Conservation (phyloP, 1,140 invertebrate species). For the Drosophila ohnishii region DNA sequence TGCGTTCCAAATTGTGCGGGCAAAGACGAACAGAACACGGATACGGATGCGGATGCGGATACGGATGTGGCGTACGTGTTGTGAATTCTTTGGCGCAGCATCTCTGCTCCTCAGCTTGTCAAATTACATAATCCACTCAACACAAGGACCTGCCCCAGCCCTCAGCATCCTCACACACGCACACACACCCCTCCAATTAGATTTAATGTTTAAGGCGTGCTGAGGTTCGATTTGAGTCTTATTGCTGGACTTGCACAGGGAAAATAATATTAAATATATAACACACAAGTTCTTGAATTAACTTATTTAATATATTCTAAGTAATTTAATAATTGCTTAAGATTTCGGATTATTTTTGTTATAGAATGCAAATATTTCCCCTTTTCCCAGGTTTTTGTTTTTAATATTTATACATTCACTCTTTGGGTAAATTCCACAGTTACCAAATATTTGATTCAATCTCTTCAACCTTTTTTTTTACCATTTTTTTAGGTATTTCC, state of each 20-base stretch:
- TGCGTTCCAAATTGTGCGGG: slow-evolving; percentile 62
- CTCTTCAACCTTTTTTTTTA: too few species aligned
- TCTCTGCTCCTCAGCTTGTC: slow-evolving; percentile 33
- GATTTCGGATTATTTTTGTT: not conserved
- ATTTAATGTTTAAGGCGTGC: slow-evolving; percentile 60
- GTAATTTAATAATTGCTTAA: too few species aligned
- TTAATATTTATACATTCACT: not conserved
- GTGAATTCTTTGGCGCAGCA: slow-evolving; percentile 54
- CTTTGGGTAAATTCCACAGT: not conserved
- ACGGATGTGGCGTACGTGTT: slow-evolving; percentile 64
- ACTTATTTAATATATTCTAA: not conserved
- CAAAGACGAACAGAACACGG: slow-evolving; percentile 49
- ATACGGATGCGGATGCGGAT: slow-evolving; percentile 50
- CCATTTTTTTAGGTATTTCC: not conserved
- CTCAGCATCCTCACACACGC: not conserved
- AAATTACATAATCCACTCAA: slow-evolving; percentile 58
- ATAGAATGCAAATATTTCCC: too few species aligned
- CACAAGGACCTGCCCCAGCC: slow-evolving; percentile 13
- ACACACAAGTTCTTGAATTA: too few species aligned
- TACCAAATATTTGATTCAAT: not conserved
- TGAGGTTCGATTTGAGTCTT: slow-evolving; percentile 50
- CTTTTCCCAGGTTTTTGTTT: not conserved
- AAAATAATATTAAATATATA: not conserved
- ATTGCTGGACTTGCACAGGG: slow-evolving; percentile 4
- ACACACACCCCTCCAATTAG: slow-evolving; percentile 19